A percentile compares a stretch with the other conserved stretches of the same genome.
phyloP scores from a whole-genome alignment of 2,113 vertebrate genomes.

The Lepus europaeus region DNA sequence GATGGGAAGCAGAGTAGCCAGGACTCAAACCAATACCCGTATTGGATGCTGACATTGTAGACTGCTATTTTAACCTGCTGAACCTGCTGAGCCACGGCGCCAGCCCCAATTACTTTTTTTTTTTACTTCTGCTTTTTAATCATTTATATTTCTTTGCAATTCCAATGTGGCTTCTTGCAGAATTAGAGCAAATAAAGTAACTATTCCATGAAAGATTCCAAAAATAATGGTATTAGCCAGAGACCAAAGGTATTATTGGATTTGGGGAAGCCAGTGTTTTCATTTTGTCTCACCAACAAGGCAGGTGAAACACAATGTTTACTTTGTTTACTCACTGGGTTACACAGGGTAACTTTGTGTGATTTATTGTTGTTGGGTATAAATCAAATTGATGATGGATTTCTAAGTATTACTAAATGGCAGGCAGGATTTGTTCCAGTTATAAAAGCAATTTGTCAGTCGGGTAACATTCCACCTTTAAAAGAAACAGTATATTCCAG shows the following conservation, averaged over 20 bases:
- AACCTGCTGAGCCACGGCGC: no score
- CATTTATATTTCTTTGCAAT: conserved; percentile 78
- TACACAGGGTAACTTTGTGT: conserved; percentile 75
- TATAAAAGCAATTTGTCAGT: conserved; percentile 71
- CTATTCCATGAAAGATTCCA: conserved; percentile 78
- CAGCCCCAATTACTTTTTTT: background rate
- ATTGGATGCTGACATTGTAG: no score
- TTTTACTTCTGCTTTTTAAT: conserved; percentile 72
- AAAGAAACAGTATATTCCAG: conserved; percentile 35
- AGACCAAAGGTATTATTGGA: conserved; percentile 77
- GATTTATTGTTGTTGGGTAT: conserved; percentile 80
- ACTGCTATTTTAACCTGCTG: no score
- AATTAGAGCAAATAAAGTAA: conserved; percentile 82
- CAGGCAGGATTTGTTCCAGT: conserved; percentile 74
- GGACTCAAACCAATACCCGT: no score
- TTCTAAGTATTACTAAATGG: conserved; percentile 80
- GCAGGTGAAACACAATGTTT: conserved; percentile 83
- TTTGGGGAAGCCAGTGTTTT: conserved; percentile 71
- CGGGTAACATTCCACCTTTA: conserved; percentile 46
- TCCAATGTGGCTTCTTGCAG: conserved; percentile 78
- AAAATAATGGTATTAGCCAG: conserved; percentile 77
- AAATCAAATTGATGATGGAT: conserved; percentile 83
- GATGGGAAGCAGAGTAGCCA: no score
- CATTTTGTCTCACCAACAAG: conserved; percentile 70
- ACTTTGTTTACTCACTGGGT: conserved; percentile 81